Evolutionary conservation across 1,140 invertebrate genomes (phyloP).

Genomic region (Papilio machaon): DNA sequence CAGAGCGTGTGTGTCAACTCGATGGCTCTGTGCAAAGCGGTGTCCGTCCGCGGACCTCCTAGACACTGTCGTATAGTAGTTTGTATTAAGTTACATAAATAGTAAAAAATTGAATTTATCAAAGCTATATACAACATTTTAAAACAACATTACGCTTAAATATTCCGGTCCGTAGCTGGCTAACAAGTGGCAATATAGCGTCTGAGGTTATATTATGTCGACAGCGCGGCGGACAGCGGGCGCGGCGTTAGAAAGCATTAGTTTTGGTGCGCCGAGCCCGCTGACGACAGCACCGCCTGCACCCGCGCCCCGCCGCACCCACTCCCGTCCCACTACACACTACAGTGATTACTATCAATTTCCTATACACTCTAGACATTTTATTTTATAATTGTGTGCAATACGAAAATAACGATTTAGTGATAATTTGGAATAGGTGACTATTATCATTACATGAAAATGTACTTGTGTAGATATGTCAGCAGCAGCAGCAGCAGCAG

Average conservation of each 20-base stretch:
- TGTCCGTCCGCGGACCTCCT: not conserved
- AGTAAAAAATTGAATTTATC: too few relatives aligned
- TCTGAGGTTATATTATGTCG: not conserved
- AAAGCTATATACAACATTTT: too few relatives aligned
- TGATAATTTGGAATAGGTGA: too few relatives aligned
- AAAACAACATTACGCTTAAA: too few relatives aligned
- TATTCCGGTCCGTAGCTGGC: not conserved
- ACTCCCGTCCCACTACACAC: not conserved
- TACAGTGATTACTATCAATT: not conserved
- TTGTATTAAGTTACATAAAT: too few relatives aligned
- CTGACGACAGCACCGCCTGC: not conserved
- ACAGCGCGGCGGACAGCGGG: not conserved
- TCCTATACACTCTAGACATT: not conserved
- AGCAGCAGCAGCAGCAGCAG: too few relatives aligned
- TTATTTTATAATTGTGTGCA: not conserved
- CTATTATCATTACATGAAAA: too few relatives aligned
- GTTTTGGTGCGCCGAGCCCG: not conserved
- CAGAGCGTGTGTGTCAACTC: not conserved
- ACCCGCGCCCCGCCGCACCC: too few relatives aligned
- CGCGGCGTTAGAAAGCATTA: not conserved
- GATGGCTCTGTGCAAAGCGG: not conserved
- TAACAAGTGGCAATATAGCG: not conserved
- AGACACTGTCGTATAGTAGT: not conserved
- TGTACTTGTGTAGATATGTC: too few relatives aligned
- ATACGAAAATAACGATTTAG: too few relatives aligned